Base-by-base conservation (phyloP, 1,140 invertebrate genomes). In the Drosophila nasuta region DNA sequence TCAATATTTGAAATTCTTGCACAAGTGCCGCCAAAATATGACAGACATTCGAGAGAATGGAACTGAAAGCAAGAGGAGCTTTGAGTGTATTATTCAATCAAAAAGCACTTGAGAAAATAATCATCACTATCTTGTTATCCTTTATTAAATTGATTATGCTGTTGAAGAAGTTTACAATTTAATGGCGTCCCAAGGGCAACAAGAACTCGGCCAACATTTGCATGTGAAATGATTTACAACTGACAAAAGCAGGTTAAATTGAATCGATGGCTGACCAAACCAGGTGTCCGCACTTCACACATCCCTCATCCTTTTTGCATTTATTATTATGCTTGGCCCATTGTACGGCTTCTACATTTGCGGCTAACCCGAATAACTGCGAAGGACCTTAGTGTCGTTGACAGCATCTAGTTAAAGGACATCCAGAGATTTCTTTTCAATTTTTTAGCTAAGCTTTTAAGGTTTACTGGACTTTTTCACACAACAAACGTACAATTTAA, bases 191-290 rank as follows among this genome's bases (percentile, higher is more conserved):
- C 43, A 35, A 59, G 49, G 65, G 65, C 30, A 68, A 13, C 33
- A 68, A 68, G 41, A 38, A 38, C 35, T 68, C 49, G 71, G 46
- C 43, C 52, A 35, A 41, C 64, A 73, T 74, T 77, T 79, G 41
- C 77, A 48, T 82, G 65, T 56, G 57, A 66, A 76, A 67, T 58
- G 64, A 65, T 60, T 81, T 15, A 25, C 2, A 62, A 63, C 46
- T 81, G 57, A 62, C 75, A 86, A 35, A 71, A 74, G 56, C 79
- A 77, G 60, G 41, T 54, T 38, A 45, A 65, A 17, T 67, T 51
- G 60, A 64, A 58, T 3, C 8, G 17, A 13, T 13, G 8, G 41
- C 59, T 75, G 72, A 75, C 83, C 82, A 70, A 70, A 64, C 63
- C 71, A 75, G 41, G 65, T 69, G 46, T 64, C 52, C 56, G 46